Percentiles rank a stretch among this genome's conserved stretches.
phyloP scores from a whole-genome alignment of 2,113 vertebrate genomes.

The Chelonoidis abingdonii region DNA sequence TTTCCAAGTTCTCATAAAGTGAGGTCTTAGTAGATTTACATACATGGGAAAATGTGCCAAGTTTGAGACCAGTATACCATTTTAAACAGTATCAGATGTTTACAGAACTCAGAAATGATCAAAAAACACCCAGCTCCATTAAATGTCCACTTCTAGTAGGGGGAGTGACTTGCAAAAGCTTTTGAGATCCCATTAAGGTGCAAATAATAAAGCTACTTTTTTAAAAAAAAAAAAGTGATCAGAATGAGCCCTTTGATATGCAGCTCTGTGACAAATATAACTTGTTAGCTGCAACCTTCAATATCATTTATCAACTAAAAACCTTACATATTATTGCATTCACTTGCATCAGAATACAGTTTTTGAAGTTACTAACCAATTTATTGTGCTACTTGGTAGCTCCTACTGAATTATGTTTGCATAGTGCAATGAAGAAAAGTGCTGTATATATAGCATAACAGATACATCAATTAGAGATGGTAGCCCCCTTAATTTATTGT shows the following conservation, averaged over 20 bases:
- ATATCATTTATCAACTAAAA: neutral
- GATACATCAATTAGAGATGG: neutral
- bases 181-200: conserved; percentile 79
- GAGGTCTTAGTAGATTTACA: neutral
- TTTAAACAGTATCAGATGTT: conserved; percentile 78
- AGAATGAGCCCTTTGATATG: conserved; percentile 34
- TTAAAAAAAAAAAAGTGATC: neutral
- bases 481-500: neutral
- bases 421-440: neutral
- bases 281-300: no score
- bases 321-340: neutral
- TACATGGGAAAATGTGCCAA: neutral
- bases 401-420: neutral
- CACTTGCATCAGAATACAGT: neutral
- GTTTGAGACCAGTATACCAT: conserved; percentile 33
- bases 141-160: conserved; percentile 43
- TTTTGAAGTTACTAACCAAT: conserved; percentile 3
- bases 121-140: conserved; percentile 61
- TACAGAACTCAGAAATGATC: conserved; percentile 73
- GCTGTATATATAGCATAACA: neutral
- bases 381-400: neutral
- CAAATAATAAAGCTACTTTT: conserved; percentile 29
- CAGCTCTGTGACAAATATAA: conserved; percentile 48
- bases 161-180: conserved; percentile 73
- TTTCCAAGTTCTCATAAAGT: neutral